A percentile compares a stretch with the other conserved stretches of the same genome.
Evolutionary conservation across 2,888 invertebrate genomes (phyloP).

Genomic region (Lutraria lutraria): DNA sequence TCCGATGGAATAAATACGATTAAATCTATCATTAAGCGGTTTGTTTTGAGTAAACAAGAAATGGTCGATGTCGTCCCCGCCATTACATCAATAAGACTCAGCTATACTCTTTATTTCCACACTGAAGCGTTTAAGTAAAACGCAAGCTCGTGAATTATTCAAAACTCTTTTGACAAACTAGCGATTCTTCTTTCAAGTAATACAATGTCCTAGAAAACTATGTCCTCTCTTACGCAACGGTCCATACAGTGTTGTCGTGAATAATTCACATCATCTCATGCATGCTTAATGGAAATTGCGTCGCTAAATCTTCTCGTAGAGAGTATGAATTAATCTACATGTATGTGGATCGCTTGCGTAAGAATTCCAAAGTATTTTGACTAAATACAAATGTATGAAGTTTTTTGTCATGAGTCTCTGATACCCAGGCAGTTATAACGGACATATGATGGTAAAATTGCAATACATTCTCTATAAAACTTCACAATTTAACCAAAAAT

Average conservation of each 20-base stretch:
- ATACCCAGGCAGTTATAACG: too few species aligned
- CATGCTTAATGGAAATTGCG: background rate
- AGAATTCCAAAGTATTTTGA: too few species aligned
- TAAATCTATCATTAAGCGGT: background rate
- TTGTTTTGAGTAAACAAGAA: background rate
- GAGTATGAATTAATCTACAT: background rate
- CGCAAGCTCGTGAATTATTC: background rate
- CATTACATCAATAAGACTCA: background rate
- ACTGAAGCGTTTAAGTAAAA: background rate
- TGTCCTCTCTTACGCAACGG: background rate
- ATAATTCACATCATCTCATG: background rate
- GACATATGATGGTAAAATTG: too few species aligned
- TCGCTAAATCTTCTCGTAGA: background rate
- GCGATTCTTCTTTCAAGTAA: background rate
- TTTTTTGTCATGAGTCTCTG: too few species aligned
- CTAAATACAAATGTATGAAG: too few species aligned
- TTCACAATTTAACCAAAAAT: too few species aligned
- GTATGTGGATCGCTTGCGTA: too few species aligned
- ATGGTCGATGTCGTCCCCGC: background rate
- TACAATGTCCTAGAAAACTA: background rate
- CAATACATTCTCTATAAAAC: too few species aligned
- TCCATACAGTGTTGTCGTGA: background rate
- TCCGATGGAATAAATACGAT: too few species aligned
- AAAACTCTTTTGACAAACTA: conserved; percentile 4
- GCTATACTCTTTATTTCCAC: background rate